Base-by-base conservation (phyloP, 2,888 invertebrate genomes). In the Eurytoma californica region DNA sequence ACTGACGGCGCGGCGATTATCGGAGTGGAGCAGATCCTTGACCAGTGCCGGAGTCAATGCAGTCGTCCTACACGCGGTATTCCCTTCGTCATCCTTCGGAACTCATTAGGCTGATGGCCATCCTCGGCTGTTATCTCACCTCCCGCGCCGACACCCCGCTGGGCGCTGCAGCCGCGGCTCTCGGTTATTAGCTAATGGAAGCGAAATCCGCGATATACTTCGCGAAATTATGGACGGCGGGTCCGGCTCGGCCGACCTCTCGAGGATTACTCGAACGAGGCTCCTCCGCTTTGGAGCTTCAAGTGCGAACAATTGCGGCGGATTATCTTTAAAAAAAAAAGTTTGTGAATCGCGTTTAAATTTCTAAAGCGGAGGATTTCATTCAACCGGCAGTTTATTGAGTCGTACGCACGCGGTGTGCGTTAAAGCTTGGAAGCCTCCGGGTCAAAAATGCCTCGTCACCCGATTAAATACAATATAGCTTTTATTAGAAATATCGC, bases 111-210 rank as follows among this genome's bases (percentile, higher is more conserved):
- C 83, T 86, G 87, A 88, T 86, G 85, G 68, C 77, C 81, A 66
- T 72, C 76, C 77, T 24, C 75, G 60, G 61, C 47, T 77, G 80
- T 84, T 85, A 84, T 83, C 84, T 82, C 82, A 67, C 70, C 82
- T 82, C 28, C 51, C 20, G 79, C 70, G 55, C 72, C 30, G 67
- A 76, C 70, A 74, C 63, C 47, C 63, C 63, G 47, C 47, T 74
- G 72, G 81, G 30, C 65, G 69, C 77, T 51, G 47, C 73, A 3
- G 51, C 51, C 53, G 53, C 3, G 53, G 53, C 53, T 53, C 55
- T 51, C 80, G 83, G 85, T 86, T 86, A 87, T 88, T 87, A 87
- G 87, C 87, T 87, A 88, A 87, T 87, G 87, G 86, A 86, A 83
- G 85, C 83, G 82, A 85, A 85, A 86, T 86, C 83, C 82, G 20